phyloP scores from a whole-genome alignment of 2,113 vertebrate genomes.

The Heterocephalus glaber region DNA sequence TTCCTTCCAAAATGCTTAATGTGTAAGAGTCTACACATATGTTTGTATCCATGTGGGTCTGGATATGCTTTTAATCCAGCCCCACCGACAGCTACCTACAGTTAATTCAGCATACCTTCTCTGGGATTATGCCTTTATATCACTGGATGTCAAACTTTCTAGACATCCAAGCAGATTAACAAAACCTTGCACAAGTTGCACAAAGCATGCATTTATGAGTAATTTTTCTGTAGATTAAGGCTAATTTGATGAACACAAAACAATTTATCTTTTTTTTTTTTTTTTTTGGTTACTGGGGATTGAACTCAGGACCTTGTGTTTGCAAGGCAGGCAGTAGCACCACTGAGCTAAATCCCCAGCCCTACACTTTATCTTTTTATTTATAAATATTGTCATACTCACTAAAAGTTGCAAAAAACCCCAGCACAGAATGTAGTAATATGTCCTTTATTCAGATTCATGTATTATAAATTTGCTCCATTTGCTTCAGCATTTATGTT shows the following conservation, averaged over 20 bases:
- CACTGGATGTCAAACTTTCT: background rate
- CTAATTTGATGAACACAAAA: background rate
- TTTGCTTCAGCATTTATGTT: background rate
- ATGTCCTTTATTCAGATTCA: background rate
- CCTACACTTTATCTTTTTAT: background rate
- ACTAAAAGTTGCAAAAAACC: background rate
- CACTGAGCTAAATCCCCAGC: no score
- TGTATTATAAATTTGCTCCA: background rate
- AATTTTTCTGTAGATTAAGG: background rate
- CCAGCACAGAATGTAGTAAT: background rate
- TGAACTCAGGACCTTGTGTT: no score
- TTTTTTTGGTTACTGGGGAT: no score
- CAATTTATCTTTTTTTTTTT: no score
- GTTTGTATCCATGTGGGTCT: background rate
- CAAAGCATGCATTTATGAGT: background rate
- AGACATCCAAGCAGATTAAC: background rate
- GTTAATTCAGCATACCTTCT: background rate
- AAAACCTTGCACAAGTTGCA: background rate
- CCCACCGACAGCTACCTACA: background rate
- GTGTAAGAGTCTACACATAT: background rate
- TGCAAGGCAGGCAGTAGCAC: no score
- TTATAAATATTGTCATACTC: background rate
- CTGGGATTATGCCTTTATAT: background rate
- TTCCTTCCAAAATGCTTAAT: background rate
- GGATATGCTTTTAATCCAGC: background rate